A percentile compares a stretch with the other conserved stretches of the same genome.
Evolutionary conservation across 1,140 invertebrate species (phyloP).

Genomic region (Sitodiplosis mosellana): DNA sequence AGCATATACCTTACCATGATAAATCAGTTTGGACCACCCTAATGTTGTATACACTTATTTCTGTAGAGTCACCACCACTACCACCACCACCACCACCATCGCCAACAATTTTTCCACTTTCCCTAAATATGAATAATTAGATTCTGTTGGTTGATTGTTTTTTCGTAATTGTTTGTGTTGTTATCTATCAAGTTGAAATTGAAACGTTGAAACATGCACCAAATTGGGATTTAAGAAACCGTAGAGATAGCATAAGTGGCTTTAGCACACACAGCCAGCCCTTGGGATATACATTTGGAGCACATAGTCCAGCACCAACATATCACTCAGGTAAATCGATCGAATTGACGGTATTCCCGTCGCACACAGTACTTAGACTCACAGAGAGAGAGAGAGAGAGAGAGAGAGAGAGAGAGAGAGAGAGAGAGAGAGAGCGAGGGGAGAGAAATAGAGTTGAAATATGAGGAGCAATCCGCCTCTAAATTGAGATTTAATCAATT

Average conservation of each 20-base stretch:
- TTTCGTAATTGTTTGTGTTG: slow-evolving; percentile 12
- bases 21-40: too few species aligned
- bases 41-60: too few species aligned
- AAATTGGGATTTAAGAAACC: slow-evolving; percentile 24
- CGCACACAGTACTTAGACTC: too few species aligned
- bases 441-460: too few species aligned
- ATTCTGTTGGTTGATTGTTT: slow-evolving; percentile 8
- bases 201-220: slow-evolving; percentile 26
- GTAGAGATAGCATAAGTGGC: slow-evolving; percentile 28
- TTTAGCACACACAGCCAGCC: slow-evolving; percentile 26
- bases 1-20: too few species aligned
- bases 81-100: slow-evolving; percentile 4
- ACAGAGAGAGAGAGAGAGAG: too few species aligned
- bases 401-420: too few species aligned
- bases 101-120: slow-evolving; percentile 8
- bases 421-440: too few species aligned
- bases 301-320: slow-evolving; percentile 24
- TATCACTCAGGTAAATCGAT: slow-evolving; percentile 21
- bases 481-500: not conserved
- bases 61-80: too few species aligned
- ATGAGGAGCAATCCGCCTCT: not conserved
- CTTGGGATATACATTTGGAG: slow-evolving; percentile 19
- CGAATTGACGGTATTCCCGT: too few species aligned
- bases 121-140: slow-evolving; percentile 6
- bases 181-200: slow-evolving; percentile 20